These are phyloP conservation scores for Rotaria magnacalcarata DNA, from an alignment of 2,888 invertebrate species.

Conservation along the genomic window DNA sequence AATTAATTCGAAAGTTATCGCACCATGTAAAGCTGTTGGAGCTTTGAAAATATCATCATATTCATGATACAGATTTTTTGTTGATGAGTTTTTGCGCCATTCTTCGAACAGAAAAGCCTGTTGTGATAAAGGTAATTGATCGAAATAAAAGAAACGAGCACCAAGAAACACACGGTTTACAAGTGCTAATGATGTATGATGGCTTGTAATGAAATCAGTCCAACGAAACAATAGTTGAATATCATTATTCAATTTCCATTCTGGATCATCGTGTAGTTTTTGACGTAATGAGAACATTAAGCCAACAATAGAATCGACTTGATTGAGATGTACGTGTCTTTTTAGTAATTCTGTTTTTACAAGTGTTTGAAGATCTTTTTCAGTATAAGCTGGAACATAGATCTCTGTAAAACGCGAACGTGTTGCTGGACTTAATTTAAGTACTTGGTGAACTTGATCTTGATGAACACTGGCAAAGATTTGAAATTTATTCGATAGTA, in stretches of 20 bases:
- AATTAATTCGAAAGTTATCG: neutral
- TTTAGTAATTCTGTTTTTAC: neutral
- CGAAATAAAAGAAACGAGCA: slow-evolving; percentile 4
- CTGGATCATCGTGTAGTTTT: neutral
- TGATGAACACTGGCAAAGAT: slow-evolving; percentile 15
- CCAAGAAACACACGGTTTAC: neutral
- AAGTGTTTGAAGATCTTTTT: neutral
- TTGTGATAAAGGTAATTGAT: neutral
- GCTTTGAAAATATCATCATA: neutral
- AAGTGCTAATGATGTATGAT: neutral
- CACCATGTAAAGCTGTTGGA: neutral
- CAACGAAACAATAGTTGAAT: slow-evolving; percentile 10
- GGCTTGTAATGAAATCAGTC: neutral
- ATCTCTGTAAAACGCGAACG: slow-evolving; percentile 18
- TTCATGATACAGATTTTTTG: too few species aligned
- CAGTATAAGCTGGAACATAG: neutral
- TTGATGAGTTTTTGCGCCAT: neutral
- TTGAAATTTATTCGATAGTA: neutral
- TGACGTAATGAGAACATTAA: neutral
- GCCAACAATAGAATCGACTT: neutral
- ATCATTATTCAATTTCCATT: neutral
- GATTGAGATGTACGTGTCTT: neutral
- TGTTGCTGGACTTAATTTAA: neutral
- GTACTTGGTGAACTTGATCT: neutral
- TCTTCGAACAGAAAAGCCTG: neutral